These are phyloP conservation scores for Cheilosia vernalis DNA, from an alignment of 2,888 invertebrate genomes.

Conservation along the genomic window DNA sequence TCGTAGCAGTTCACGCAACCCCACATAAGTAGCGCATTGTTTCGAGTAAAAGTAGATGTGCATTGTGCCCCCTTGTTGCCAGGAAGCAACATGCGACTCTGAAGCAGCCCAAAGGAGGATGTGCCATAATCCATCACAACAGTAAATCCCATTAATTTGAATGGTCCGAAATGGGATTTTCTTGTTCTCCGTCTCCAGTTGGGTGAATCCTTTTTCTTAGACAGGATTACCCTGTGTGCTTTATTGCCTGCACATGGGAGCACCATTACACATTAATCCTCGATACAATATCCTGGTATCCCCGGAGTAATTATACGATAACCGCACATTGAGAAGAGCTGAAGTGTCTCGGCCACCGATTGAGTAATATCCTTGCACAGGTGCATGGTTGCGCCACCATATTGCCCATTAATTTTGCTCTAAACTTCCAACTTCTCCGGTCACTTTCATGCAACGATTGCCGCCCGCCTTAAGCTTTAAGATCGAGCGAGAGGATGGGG, in stretches of 20 bases:
- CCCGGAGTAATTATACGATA: constrained; percentile 32
- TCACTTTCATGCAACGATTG: neutral
- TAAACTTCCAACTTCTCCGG: neutral
- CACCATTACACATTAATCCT: constrained; percentile 38
- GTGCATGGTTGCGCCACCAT: constrained; percentile 6
- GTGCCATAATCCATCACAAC: constrained; percentile 48
- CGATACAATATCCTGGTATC: constrained; percentile 1
- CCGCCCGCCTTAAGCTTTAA: neutral
- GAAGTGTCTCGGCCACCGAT: constrained; percentile 21
- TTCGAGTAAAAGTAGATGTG: constrained; percentile 16
- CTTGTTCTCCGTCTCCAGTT: constrained; percentile 11
- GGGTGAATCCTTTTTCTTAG: constrained; percentile 39
- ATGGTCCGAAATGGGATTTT: constrained; percentile 31
- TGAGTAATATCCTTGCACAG: constrained; percentile 23
- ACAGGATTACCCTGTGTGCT: constrained; percentile 29
- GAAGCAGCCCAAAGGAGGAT: constrained; percentile 11
- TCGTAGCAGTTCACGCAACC: neutral
- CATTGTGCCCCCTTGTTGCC: neutral
- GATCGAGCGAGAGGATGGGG: neutral
- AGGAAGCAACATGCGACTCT: constrained; percentile 11
- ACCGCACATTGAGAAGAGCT: constrained; percentile 17
- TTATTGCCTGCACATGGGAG: constrained; percentile 39
- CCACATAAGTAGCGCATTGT: constrained; percentile 29
- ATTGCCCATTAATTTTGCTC: constrained; percentile 29
- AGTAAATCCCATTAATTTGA: constrained; percentile 57